A percentile compares a stretch with the other conserved stretches of the same genome.
phyloP scores from a whole-genome alignment of 2,113 vertebrate species.

The Phycodurus eques region DNA sequence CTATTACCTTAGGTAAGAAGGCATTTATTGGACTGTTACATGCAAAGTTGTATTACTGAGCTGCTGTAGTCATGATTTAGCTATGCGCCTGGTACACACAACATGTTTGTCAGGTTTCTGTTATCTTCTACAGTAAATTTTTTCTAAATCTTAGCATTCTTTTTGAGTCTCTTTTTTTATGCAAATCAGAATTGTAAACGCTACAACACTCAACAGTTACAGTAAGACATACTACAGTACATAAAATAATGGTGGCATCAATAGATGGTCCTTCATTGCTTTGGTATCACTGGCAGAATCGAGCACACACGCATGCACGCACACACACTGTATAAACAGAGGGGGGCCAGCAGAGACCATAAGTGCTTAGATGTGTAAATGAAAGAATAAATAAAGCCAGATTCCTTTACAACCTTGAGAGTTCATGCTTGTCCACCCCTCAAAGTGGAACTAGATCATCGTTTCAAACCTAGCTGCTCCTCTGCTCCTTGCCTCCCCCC shows the following conservation, averaged over 20 bases:
- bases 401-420: constrained; percentile 52
- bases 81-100: too few relatives aligned
- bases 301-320: constrained; percentile 15
- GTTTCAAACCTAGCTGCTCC: constrained; percentile 53
- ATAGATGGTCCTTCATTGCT: neutral
- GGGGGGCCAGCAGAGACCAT: constrained; percentile 28
- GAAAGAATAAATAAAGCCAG: constrained; percentile 48
- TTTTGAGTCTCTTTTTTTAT: too few relatives aligned
- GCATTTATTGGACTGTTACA: constrained; percentile 27
- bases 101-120: too few relatives aligned
- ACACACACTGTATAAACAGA: constrained; percentile 25
- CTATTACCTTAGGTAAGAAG: constrained; percentile 36
- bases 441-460: constrained; percentile 51
- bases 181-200: too few relatives aligned
- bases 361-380: constrained; percentile 68
- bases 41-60: too few relatives aligned
- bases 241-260: neutral
- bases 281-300: constrained; percentile 16
- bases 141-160: too few relatives aligned
- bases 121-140: too few relatives aligned
- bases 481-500: constrained; percentile 42
- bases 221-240: neutral
- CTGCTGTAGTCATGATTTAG: too few relatives aligned
- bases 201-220: neutral
- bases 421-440: constrained; percentile 44